Conservation (phyloP, 2,888 invertebrate genomes). For the Amorpha juglandis region DNA sequence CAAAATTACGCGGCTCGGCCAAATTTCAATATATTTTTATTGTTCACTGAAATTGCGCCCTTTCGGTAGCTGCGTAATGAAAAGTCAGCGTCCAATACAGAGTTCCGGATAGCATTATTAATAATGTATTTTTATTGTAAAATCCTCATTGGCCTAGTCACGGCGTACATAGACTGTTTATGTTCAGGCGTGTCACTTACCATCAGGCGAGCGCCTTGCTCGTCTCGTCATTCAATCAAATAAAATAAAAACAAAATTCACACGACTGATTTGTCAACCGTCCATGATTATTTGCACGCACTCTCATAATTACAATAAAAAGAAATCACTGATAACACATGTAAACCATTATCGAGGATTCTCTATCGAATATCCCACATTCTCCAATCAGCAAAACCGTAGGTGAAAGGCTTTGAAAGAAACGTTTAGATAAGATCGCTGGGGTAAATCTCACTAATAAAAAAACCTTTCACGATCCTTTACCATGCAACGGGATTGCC, state of each 20-base stretch:
- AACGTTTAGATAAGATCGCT: slow-evolving; percentile 8
- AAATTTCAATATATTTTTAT: slow-evolving; percentile 25
- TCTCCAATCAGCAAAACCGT: slow-evolving; percentile 8
- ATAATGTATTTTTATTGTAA: neutral
- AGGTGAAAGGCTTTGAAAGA: slow-evolving; percentile 11
- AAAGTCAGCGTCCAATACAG: slow-evolving; percentile 1
- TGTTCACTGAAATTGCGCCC: slow-evolving; percentile 1
- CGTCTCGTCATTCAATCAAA: too few relatives aligned
- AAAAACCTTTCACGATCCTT: slow-evolving; percentile 23
- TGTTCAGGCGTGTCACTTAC: too few relatives aligned
- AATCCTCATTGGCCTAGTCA: too few relatives aligned
- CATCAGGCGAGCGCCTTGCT: too few relatives aligned
- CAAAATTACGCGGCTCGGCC: neutral
- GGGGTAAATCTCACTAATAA: slow-evolving; percentile 15
- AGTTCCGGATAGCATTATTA: neutral
- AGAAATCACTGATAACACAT: too few relatives aligned
- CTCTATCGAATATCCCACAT: neutral
- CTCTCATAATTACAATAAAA: too few relatives aligned
- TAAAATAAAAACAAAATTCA: too few relatives aligned
- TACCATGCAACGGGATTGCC: slow-evolving; percentile 26
- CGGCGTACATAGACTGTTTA: too few relatives aligned
- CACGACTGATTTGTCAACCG: too few relatives aligned
- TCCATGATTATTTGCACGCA: too few relatives aligned
- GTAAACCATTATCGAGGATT: neutral
- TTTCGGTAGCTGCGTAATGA: slow-evolving; percentile 5